Evolutionary conservation across 2,797 vertebrate genomes (phyloP).

Genomic region (Dicrostonyx torquatus): DNA sequence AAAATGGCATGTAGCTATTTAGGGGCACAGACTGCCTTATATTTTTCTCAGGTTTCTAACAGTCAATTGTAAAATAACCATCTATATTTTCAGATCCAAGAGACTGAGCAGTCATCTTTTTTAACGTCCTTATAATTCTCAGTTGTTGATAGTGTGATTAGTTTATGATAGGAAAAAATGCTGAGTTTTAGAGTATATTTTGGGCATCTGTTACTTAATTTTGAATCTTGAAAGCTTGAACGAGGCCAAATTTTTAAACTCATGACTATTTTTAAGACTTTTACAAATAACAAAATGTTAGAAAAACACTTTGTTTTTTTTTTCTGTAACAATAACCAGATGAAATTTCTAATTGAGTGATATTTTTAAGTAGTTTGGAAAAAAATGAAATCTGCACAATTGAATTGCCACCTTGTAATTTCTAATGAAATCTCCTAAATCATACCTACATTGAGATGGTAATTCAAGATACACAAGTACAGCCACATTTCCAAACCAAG

Average conservation of each 20-base stretch:
- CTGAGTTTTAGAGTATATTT: not conserved
- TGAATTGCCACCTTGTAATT: not conserved
- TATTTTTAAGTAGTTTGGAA: not conserved
- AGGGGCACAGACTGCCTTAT: not conserved
- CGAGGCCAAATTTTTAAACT: not conserved
- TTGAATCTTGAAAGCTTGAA: not conserved
- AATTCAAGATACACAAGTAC: not conserved
- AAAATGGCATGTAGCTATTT: not conserved
- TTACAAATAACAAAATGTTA: not conserved
- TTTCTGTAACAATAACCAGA: not conserved
- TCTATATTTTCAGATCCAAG: not conserved
- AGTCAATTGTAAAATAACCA: not conserved
- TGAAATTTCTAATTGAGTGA: not conserved
- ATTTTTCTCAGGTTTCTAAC: not conserved
- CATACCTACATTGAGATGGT: not conserved
- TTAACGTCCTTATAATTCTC: not conserved
- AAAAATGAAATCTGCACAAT: not conserved
- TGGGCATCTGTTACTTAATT: not conserved
- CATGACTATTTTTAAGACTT: not conserved
- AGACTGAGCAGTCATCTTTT: not conserved
- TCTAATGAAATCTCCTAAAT: not conserved
- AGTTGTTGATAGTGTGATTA: not conserved
- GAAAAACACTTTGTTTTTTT: not conserved
- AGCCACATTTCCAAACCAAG: not conserved
- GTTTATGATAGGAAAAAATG: not conserved